Conservation (phyloP, 2,797 vertebrate species). For the Pseudochirops corinnae region DNA sequence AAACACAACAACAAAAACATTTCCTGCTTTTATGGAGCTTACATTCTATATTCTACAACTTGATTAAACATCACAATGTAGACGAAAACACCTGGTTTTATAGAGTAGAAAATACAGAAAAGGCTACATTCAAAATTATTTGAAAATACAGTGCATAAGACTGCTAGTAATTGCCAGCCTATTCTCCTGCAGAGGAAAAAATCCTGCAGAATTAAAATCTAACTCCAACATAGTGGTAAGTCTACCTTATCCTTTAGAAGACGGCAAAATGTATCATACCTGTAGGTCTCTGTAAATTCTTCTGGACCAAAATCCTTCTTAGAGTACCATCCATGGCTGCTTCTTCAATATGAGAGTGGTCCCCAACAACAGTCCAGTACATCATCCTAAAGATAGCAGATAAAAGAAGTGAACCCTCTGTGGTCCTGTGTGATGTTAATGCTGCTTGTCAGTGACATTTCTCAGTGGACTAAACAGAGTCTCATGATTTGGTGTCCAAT, state of each 20-base stretch:
- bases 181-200: slow-evolving; percentile 28
- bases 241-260: not conserved
- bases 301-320: slow-evolving; percentile 94
- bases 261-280: slow-evolving; percentile 83
- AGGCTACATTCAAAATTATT: slow-evolving; percentile 40
- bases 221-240: not conserved
- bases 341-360: slow-evolving; percentile 97
- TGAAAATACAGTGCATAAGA: not conserved
- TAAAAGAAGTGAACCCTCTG: slow-evolving; percentile 12
- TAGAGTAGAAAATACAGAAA: slow-evolving; percentile 43
- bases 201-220: slow-evolving; percentile 27
- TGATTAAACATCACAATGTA: slow-evolving; percentile 9
- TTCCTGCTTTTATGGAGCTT: not conserved
- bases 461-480: not conserved
- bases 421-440: not conserved
- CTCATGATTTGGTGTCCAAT: not conserved
- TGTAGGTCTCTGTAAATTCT: slow-evolving; percentile 96
- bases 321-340: slow-evolving; percentile 97
- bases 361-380: slow-evolving; percentile 99
- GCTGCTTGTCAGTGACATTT: not conserved
- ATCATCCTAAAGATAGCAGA: slow-evolving; percentile 91
- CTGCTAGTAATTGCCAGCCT: not conserved
- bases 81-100: slow-evolving; percentile 24
- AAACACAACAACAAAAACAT: not conserved
- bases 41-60: not conserved